Evolutionary conservation across 1,140 invertebrate genomes (phyloP), one percentile per base, ranked within the genome.

Genomic region (Glomeris maerens): DNA sequence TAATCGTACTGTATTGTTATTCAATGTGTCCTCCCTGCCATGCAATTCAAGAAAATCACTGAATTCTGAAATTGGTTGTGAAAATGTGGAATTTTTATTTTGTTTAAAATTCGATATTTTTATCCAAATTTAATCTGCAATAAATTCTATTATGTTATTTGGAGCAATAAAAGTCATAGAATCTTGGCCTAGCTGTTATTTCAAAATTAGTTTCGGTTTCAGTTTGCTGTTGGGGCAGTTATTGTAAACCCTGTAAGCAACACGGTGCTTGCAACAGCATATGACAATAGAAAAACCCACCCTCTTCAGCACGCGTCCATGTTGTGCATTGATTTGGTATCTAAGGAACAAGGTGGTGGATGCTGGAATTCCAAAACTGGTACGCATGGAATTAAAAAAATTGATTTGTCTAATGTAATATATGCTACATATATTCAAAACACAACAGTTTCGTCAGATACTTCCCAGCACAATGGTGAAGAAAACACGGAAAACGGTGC

Each of bases 221-320:
- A 56, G 46, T 27, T 20, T 27, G 41, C 44, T 17, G 49, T 47
- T 22, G 55, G 50, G 7, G 52, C 45, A 50, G 54, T 60, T 27
- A 49, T 62, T 44, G 52, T 61, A 4, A 53, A 72, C 53, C 63
- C 66, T 13, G n/a, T 22, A 4, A 58, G 40, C 7, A 53, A 63
- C 41, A 50, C 31, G 10, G 47, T 67, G 20, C 56, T 72, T 20
- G 77, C 83, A 2, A 62, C 81, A n/a, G 74, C 79, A 2, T 73
- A 71, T 52, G 76, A 81, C 57, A 64, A 70, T 49, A 66, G 78
- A 49, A 40, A 66, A 40, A 52, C 62, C 2, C 81, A 89, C 70
- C 82, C 86, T 0, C 69, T 87, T 39, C 78, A 83, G 65, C 92
- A 97, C 71, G 78, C 84, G 27, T 68, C 78, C 0, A 92, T 95